Percentiles rank a stretch among this genome's conserved stretches.
Conservation (phyloP, 2,113 vertebrate genomes). For the Artemisiospiza belli region DNA sequence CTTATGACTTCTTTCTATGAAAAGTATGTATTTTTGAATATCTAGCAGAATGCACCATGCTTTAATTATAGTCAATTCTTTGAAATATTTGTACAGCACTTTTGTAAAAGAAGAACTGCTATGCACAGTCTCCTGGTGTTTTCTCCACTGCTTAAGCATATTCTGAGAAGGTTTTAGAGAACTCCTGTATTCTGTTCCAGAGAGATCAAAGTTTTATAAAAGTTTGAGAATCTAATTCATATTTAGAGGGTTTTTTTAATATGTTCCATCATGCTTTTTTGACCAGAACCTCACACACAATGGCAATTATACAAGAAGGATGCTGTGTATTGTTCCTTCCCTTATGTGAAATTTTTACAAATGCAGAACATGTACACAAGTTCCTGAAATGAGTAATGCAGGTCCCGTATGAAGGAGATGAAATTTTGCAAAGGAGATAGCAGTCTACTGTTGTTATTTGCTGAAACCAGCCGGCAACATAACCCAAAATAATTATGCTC, state of each 20-base stretch:
- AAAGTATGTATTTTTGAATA: neutral
- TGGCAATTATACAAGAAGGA: neutral
- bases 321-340: neutral
- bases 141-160: neutral
- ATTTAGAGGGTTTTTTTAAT: neutral
- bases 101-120: neutral
- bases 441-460: neutral
- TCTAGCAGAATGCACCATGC: neutral
- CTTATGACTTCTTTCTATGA: neutral
- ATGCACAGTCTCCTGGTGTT: neutral
- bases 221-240: neutral
- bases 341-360: neutral
- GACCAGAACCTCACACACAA: neutral
- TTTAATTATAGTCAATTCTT: neutral
- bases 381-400: neutral
- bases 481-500: neutral
- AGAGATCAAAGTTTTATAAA: neutral
- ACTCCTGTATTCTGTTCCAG: neutral
- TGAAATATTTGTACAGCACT: neutral
- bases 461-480: neutral
- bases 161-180: neutral
- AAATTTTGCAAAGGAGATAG: neutral
- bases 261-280: neutral
- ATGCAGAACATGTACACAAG: rapidly evolving
- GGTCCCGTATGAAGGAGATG: neutral